These are phyloP conservation scores for Eristalinus aeneus DNA, from an alignment of 2,888 invertebrate genomes.

Conservation along the genomic window DNA sequence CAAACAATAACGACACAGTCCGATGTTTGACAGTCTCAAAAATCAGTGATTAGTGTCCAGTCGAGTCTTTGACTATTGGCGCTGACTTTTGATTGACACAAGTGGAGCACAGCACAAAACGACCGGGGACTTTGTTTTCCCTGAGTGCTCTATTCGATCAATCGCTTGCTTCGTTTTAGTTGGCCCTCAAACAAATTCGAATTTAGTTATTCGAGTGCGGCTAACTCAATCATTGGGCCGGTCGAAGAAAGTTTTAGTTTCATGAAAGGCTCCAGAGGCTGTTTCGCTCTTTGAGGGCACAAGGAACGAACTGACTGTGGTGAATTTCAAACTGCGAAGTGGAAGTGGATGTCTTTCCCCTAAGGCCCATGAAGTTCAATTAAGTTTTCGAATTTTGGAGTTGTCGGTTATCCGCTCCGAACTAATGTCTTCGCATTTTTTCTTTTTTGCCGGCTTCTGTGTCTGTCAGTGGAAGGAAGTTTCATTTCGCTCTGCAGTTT, in stretches of 20 bases:
- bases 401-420: slow-evolving; percentile 43
- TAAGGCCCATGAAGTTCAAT: slow-evolving; percentile 51
- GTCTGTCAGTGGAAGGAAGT: background rate
- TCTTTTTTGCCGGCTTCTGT: background rate
- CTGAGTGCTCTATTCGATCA: slow-evolving; percentile 44
- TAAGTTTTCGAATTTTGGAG: slow-evolving; percentile 57
- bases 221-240: slow-evolving; percentile 57
- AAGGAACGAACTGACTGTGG: slow-evolving; percentile 1
- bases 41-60: slow-evolving; percentile 60
- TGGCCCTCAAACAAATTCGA: slow-evolving; percentile 60
- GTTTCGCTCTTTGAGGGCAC: slow-evolving; percentile 39
- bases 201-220: slow-evolving; percentile 65
- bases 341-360: slow-evolving; percentile 18
- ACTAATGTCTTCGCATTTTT: slow-evolving; percentile 1
- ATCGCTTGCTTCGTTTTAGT: slow-evolving; percentile 62
- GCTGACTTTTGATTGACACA: slow-evolving; percentile 44
- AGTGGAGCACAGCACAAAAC: slow-evolving; percentile 24
- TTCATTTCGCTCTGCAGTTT: background rate
- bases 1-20: background rate
- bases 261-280: slow-evolving; percentile 44
- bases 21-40: slow-evolving; percentile 56
- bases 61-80: slow-evolving; percentile 31
- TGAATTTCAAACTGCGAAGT: slow-evolving; percentile 46
- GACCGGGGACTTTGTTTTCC: slow-evolving; percentile 24
- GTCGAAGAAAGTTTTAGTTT: slow-evolving; percentile 59